Evolutionary conservation across 2,797 vertebrate genomes (phyloP), one percentile per base, ranked within the genome.

Genomic region (Myiothlypis chrysogaster): DNA sequence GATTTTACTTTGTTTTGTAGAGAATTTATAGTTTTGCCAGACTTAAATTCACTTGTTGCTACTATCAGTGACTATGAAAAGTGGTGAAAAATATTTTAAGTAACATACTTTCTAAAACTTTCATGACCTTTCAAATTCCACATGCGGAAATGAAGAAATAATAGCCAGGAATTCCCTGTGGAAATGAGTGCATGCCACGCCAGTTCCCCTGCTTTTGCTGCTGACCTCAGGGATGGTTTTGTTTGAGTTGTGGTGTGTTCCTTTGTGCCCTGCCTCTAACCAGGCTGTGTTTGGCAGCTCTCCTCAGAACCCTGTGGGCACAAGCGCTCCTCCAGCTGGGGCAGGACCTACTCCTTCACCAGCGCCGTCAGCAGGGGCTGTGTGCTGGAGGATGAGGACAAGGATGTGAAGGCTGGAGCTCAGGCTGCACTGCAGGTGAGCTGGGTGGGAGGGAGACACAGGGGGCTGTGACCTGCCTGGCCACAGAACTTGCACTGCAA

Each of bases 261-360:
- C 56, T 70, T 49, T 10, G 8, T 63, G 30, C 34, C 52, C 16
- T 66, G 14, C 75, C 7, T 7, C 82, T 97, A 64, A 97, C 35
- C 21, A 30, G 24, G 32, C 11, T 97, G 37, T 95, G 95, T 96
- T 95, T 82, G 61, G 57, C 95, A 98, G 98, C 95, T 96, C 35
- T 66, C 94, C 5, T 82, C 98, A 23, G 98, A 98, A 92, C 98
- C 93, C 82, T 98, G 97, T 0, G 98, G 99, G 28, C 99, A 99
- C 96, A 99, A 98, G 63, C 98, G 99, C 39, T 98, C 99, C 4
- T 99, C 99, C 85, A 99, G 99, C 92, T 99, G 99, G 99, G 99
- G 99, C 39, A 98, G 99, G 83, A 99, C 99, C 0, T 99, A 99
- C 91, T 99, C 99, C 15, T 99, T 99, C 95, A 99, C 99, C 82